phyloP scores from a whole-genome alignment of 2,113 vertebrate genomes.

The Ia io region DNA sequence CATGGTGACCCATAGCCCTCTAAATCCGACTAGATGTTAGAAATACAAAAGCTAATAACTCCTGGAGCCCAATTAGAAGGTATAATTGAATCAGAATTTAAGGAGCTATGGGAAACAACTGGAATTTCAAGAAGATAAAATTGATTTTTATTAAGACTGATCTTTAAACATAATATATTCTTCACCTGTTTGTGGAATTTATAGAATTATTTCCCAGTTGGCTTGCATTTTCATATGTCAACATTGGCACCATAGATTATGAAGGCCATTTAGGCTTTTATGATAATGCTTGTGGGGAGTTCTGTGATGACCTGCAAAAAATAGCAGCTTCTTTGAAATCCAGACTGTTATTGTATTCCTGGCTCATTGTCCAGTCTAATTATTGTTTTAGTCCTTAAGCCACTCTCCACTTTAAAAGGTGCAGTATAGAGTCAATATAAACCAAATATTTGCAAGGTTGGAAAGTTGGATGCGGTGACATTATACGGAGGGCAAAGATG shows the following conservation, averaged over 20 bases:
- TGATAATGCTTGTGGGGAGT: background rate
- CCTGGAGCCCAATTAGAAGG: background rate
- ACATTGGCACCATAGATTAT: background rate
- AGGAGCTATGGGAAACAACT: background rate
- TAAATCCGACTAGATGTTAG: background rate
- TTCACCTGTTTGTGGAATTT: background rate
- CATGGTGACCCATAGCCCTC: background rate
- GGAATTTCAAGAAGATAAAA: constrained; percentile 16
- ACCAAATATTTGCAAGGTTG: background rate
- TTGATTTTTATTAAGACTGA: background rate
- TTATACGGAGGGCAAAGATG: background rate
- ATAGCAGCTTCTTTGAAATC: background rate
- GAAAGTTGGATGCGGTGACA: background rate
- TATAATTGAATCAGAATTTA: background rate
- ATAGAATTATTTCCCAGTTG: background rate
- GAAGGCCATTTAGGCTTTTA: background rate
- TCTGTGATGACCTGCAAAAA: background rate
- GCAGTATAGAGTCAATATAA: background rate
- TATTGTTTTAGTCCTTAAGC: background rate
- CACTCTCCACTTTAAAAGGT: background rate
- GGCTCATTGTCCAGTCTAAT: background rate
- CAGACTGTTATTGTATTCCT: background rate
- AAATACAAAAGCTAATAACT: background rate
- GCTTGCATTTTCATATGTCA: background rate
- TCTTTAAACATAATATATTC: background rate